Evolutionary conservation across 2,113 vertebrate genomes (phyloP).

Genomic region (Brachyhypopomus occidentalis): DNA sequence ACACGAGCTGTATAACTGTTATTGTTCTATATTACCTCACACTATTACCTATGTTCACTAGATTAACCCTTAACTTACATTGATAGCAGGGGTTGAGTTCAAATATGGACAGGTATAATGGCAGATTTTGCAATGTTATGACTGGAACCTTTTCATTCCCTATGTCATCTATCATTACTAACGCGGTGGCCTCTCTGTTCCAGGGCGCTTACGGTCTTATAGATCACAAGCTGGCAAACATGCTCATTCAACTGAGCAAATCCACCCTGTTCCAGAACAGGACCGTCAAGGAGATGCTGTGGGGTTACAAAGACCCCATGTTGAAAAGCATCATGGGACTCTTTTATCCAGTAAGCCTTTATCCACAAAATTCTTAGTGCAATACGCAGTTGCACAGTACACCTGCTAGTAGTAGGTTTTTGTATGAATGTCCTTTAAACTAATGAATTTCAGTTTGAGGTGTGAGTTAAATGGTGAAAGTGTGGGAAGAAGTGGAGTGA

Average conservation of each 20-base stretch:
- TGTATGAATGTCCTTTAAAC: not conserved
- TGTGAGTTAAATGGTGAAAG: too few species aligned
- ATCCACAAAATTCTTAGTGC: not conserved
- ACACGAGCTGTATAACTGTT: too few species aligned
- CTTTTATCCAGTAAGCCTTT: conserved; percentile 81
- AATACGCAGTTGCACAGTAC: not conserved
- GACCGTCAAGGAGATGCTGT: conserved; percentile 84
- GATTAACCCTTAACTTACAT: too few species aligned
- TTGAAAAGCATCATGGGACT: conserved; percentile 68
- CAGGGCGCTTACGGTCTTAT: conserved; percentile 73
- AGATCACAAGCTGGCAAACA: conserved; percentile 62
- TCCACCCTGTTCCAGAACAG: conserved; percentile 82
- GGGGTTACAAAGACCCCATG: conserved; percentile 88
- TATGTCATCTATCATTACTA: too few species aligned
- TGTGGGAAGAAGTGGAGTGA: too few species aligned
- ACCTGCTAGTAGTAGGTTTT: not conserved
- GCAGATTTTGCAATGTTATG: too few species aligned
- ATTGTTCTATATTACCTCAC: too few species aligned
- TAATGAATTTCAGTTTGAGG: too few species aligned
- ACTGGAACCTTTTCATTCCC: too few species aligned
- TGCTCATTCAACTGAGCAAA: conserved; percentile 67
- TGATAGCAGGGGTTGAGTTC: too few species aligned
- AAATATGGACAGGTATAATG: too few species aligned
- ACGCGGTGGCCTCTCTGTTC: conserved; percentile 5
- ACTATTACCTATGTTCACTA: too few species aligned